A percentile compares a stretch with the other conserved stretches of the same genome.
Evolutionary conservation across 2,797 vertebrate genomes (phyloP).

Genomic region (Tachyglossus aculeatus): DNA sequence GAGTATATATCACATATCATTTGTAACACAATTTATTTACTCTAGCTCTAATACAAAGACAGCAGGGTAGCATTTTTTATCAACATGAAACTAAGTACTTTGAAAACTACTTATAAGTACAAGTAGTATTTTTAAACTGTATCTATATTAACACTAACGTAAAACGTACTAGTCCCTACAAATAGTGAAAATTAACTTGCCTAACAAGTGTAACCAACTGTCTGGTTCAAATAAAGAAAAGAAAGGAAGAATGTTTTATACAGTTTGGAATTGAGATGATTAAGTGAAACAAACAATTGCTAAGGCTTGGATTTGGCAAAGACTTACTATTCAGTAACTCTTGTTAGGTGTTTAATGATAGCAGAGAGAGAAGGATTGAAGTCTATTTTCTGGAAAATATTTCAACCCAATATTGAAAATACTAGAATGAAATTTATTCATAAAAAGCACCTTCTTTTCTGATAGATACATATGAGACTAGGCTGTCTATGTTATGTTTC

Average conservation of each 20-base stretch:
- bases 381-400: too few species aligned
- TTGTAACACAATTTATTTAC: constrained; percentile 26
- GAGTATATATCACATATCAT: background rate
- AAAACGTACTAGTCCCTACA: background rate
- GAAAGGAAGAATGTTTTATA: background rate
- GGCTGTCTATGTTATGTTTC: too few species aligned
- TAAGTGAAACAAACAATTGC: background rate
- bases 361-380: too few species aligned
- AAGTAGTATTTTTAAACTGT: background rate
- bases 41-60: constrained; percentile 22
- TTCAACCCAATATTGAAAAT: too few species aligned
- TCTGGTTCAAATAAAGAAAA: background rate
- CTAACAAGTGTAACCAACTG: background rate
- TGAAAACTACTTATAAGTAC: background rate
- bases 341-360: too few species aligned
- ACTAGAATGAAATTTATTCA: too few species aligned
- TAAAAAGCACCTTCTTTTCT: too few species aligned
- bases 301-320: background rate
- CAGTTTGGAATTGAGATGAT: background rate
- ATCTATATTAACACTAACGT: background rate
- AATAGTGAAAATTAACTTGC: background rate
- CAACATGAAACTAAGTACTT: background rate
- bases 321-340: too few species aligned
- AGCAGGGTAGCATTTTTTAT: background rate
- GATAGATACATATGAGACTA: too few species aligned